phyloP scores from a whole-genome alignment of 2,888 invertebrate genomes.

The Lysandra bellargus region DNA sequence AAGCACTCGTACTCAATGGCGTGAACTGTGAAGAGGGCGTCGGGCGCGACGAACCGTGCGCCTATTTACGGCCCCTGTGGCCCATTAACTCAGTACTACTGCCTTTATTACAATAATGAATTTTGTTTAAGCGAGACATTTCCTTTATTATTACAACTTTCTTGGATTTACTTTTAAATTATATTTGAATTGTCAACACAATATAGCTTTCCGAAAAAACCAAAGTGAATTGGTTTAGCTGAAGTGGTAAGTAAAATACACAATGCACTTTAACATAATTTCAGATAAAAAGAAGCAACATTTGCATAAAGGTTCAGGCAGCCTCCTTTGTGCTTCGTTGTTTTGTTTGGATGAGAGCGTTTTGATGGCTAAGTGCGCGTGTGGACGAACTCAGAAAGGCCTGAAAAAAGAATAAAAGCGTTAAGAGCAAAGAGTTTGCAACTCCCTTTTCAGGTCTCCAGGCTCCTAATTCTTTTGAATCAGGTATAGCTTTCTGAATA shows the following conservation, averaged over 20 bases:
- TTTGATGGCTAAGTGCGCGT: conserved; percentile 23
- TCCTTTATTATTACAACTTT: conserved; percentile 11
- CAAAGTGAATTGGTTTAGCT: neutral
- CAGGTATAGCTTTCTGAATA: neutral
- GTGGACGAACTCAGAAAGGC: conserved; percentile 2
- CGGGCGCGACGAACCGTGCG: conserved; percentile 54
- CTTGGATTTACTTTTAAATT: neutral
- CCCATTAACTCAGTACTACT: conserved; percentile 58
- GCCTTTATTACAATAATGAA: conserved; percentile 59
- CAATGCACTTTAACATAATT: neutral
- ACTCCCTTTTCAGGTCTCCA: conserved; percentile 6
- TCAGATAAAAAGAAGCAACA: conserved; percentile 1
- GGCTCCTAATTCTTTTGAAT: neutral
- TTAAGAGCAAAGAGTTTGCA: neutral
- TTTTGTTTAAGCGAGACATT: conserved; percentile 55
- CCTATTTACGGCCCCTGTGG: conserved; percentile 64
- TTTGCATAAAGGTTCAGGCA: neutral
- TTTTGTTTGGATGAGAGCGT: conserved; percentile 26
- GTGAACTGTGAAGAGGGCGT: conserved; percentile 47
- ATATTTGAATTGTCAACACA: neutral
- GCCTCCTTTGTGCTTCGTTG: neutral
- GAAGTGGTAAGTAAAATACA: neutral
- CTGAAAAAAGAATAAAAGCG: conserved; percentile 11
- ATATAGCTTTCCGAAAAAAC: neutral
- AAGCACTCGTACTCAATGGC: conserved; percentile 38